Evolutionary conservation across 2,113 vertebrate genomes (phyloP), one percentile per base, ranked within the genome.

Genomic region (Condylura cristata): DNA sequence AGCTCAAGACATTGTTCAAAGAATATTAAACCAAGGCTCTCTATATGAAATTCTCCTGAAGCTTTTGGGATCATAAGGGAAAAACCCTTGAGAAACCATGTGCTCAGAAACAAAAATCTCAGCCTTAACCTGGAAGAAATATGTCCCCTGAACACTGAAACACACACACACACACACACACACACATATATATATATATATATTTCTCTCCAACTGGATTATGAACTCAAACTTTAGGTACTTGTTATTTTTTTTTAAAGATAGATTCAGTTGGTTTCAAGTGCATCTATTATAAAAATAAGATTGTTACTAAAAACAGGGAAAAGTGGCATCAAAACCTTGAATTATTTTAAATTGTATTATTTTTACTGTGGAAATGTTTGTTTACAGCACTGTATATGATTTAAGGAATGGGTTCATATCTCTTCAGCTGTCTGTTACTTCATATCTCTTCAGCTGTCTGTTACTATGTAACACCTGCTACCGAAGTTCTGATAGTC

Each of bases 11-110:
- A 90, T 76, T 81, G 37, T 56, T 93, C 58, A 85, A 56, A 60
- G 58, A 48, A 74, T 96, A 96, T 82, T 90, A 92, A 94, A 78
- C n/a, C 32, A 74, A 83, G 34, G 1, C 0, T 63, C n/a, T 94
- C 46, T 4, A 39, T 71, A 75, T 53, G 39, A 66, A 82, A 18
- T 12, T 34, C 16, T 92, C 18, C 39, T 63, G 24, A 71, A 46
- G 83, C 32, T 5, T 74, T 16, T 44, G 17, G 12, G 8, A 75
- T 9, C 89, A 39, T 5, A 60, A 14, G 9, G 53, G 34, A 61
- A 60, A 89, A 32, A 20, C 2, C 2, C 26, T 66, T 3, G 17
- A 89, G 26, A 83, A 79, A 18, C 17, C 32, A 68, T 0, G 2
- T 48, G 16, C 11, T 34, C 34, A 51, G 65, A 90, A 83, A 90